Evolutionary conservation across 2,888 invertebrate genomes (phyloP).

Genomic region (Scrobipalpa atriplicella): DNA sequence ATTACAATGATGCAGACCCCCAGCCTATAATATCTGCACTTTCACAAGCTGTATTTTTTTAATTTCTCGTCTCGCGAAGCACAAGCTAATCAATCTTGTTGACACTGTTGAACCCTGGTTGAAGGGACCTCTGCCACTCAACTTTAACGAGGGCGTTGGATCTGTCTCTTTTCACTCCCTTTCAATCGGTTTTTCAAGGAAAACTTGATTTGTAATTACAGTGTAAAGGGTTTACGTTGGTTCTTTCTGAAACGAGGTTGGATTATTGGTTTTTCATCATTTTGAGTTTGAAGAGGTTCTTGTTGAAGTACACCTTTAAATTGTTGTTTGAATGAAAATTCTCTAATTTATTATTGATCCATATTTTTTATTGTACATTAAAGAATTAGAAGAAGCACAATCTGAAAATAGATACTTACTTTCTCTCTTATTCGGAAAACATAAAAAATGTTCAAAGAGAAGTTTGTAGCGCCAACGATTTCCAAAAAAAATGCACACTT

Average conservation of each 20-base stretch:
- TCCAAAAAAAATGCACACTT: too few relatives aligned
- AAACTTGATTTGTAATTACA: constrained; percentile 1
- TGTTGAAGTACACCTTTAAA: too few relatives aligned
- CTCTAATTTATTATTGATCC: too few relatives aligned
- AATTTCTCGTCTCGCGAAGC: constrained; percentile 22
- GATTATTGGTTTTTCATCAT: constrained; percentile 3
- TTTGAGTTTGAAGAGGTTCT: not conserved
- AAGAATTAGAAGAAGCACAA: too few relatives aligned
- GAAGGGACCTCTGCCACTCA: constrained; percentile 24
- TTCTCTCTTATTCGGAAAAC: too few relatives aligned
- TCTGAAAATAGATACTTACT: too few relatives aligned
- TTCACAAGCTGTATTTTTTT: constrained; percentile 15
- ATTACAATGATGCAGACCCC: not conserved
- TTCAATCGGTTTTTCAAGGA: constrained; percentile 9
- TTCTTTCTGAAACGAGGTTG: not conserved
- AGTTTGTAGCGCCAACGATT: too few relatives aligned
- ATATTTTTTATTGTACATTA: too few relatives aligned
- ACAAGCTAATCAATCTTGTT: constrained; percentile 61
- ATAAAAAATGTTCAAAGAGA: too few relatives aligned
- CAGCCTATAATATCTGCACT: not conserved
- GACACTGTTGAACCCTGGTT: constrained; percentile 53
- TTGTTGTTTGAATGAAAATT: not conserved
- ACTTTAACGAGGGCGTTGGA: constrained; percentile 16
- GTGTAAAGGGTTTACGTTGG: constrained; percentile 2
- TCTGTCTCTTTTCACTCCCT: constrained; percentile 8